These are phyloP conservation scores for Scaptodrosophila lebanonensis DNA, from an alignment of 1,140 invertebrate species.

Conservation along the genomic window DNA sequence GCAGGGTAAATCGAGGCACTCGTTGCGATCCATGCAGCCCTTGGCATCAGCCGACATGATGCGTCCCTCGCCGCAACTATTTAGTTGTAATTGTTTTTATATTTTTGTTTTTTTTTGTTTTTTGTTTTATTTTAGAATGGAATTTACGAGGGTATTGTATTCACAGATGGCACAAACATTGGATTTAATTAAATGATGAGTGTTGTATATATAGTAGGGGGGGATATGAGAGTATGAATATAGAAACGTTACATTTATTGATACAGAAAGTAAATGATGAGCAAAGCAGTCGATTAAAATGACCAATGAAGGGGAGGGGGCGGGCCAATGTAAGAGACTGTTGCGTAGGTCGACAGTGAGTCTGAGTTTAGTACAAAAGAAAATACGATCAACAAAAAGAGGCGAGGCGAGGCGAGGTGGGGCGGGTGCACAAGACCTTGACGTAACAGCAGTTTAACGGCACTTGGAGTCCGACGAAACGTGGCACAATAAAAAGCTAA, in stretches of 20 bases:
- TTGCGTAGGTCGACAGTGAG: not conserved
- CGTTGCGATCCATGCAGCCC: slow-evolving; percentile 95
- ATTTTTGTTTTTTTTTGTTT: slow-evolving; percentile 1
- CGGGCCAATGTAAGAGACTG: slow-evolving; percentile 26
- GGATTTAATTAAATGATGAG: no score
- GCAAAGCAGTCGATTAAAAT: slow-evolving; percentile 27
- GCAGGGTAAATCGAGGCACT: slow-evolving; percentile 94
- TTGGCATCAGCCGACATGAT: slow-evolving; percentile 91
- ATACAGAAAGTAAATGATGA: slow-evolving; percentile 15
- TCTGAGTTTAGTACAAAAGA: no score
- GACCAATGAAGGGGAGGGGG: slow-evolving; percentile 24
- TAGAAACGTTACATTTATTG: slow-evolving; percentile 23
- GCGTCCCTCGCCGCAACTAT: slow-evolving; percentile 93
- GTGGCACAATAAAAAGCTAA: not conserved
- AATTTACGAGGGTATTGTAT: no score
- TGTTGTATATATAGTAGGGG: no score
- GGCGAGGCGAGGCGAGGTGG: no score
- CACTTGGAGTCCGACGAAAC: no score
- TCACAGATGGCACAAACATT: no score
- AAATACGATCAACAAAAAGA: no score
- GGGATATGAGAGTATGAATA: not conserved
- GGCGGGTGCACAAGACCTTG: no score
- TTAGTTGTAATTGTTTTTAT: not conserved
- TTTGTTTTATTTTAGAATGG: no score
- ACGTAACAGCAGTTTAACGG: no score